A percentile compares a stretch with the other conserved stretches of the same genome.
These are phyloP conservation scores for Psephotus haematonotus DNA, from an alignment of 2,113 vertebrate species.

Conservation along the genomic window DNA sequence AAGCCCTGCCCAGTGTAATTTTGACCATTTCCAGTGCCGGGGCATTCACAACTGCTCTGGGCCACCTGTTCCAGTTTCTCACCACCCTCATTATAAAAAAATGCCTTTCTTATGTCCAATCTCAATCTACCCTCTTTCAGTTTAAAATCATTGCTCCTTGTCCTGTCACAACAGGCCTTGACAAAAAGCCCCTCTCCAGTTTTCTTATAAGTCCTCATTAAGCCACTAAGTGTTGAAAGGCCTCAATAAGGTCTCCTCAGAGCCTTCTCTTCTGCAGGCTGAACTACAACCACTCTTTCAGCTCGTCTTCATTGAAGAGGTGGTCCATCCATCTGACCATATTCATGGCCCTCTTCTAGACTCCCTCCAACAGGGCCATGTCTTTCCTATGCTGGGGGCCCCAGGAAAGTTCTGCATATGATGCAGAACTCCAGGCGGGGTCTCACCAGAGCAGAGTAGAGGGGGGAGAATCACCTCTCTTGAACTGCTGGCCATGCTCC, in stretches of 20 bases:
- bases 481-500: fast-evolving
- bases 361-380: fast-evolving
- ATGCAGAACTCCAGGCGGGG: no score
- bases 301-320: background rate
- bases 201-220: background rate
- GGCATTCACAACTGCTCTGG: background rate
- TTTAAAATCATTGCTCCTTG: background rate
- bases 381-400: background rate
- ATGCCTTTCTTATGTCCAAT: background rate
- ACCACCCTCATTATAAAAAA: background rate
- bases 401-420: no score
- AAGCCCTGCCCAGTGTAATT: background rate
- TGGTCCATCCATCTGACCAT: background rate
- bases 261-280: background rate
- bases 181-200: background rate
- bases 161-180: background rate
- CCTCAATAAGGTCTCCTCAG: fast-evolving
- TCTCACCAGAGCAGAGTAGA: background rate
- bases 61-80: background rate
- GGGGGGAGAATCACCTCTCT: background rate
- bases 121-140: background rate
- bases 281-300: background rate
- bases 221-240: background rate
- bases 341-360: background rate
- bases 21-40: background rate